Conservation (phyloP, 2,113 vertebrate genomes). For the Sinocyclocheilus rhinocerous region DNA sequence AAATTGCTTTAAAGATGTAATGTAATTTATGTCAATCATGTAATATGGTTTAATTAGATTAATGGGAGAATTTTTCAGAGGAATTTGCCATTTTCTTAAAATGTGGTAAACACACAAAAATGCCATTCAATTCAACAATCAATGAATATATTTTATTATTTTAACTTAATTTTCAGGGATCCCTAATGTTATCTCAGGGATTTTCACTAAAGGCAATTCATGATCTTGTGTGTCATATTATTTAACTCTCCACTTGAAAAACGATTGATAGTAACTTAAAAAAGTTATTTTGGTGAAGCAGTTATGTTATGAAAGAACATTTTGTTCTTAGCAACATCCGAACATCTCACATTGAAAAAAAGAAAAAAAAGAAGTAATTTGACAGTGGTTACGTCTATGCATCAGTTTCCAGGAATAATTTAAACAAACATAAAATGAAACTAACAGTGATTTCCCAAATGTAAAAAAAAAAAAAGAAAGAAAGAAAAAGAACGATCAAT, state of each 20-base stretch:
- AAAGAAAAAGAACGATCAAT: background rate
- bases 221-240: background rate
- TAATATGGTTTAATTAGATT: background rate
- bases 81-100: too few relatives aligned
- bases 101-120: background rate
- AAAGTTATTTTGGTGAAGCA: background rate
- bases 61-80: too few relatives aligned
- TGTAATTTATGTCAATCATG: background rate
- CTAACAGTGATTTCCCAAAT: background rate
- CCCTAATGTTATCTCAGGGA: slow-evolving; percentile 34
- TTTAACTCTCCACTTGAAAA: background rate
- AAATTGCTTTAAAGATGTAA: slow-evolving; percentile 2
- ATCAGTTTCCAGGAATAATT: background rate
- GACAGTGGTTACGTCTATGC: background rate
- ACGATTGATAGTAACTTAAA: background rate
- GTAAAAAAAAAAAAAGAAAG: background rate
- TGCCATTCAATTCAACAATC: background rate
- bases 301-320: background rate
- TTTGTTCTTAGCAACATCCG: background rate
- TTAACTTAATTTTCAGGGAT: slow-evolving; percentile 37
- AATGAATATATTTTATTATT: background rate
- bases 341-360: background rate
- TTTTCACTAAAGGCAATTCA: background rate
- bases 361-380: background rate
- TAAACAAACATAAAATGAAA: background rate